These are phyloP conservation scores for Ptilorrhoa leucosticta DNA, from an alignment of 2,113 vertebrate species.

Conservation along the genomic window DNA sequence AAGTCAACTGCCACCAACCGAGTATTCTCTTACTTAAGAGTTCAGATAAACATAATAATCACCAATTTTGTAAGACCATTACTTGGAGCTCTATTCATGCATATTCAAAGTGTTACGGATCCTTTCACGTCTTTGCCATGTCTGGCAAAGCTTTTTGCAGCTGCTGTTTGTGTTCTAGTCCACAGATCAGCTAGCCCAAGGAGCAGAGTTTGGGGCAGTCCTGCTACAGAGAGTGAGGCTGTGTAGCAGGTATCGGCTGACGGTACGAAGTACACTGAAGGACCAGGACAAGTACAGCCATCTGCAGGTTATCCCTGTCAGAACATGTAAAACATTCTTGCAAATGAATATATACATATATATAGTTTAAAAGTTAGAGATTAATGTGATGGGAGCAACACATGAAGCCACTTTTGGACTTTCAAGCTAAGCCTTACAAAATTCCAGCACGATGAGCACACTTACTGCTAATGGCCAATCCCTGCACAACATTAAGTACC, in stretches of 20 bases:
- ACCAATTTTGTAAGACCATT: no score
- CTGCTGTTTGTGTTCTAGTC: fast-evolving
- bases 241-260: neutral
- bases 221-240: neutral
- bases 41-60: neutral
- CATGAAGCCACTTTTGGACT: neutral
- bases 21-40: neutral
- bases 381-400: neutral
- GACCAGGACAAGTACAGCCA: neutral
- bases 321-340: fast-evolving
- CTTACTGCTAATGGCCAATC: neutral
- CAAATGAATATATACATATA: no score
- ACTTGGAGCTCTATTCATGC: neutral
- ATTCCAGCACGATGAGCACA: fast-evolving
- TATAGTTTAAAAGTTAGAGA: neutral
- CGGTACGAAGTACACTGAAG: neutral
- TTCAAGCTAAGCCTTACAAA: neutral
- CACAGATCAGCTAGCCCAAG: fast-evolving
- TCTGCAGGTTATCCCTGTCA: neutral
- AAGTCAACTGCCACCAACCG: fast-evolving
- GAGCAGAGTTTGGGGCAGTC: fast-evolving
- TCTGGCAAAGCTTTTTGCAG: neutral
- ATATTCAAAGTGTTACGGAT: neutral
- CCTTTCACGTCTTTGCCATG: neutral
- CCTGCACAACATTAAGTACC: neutral